phyloP scores from a whole-genome alignment of 2,888 invertebrate genomes.

The Arge pagana region DNA sequence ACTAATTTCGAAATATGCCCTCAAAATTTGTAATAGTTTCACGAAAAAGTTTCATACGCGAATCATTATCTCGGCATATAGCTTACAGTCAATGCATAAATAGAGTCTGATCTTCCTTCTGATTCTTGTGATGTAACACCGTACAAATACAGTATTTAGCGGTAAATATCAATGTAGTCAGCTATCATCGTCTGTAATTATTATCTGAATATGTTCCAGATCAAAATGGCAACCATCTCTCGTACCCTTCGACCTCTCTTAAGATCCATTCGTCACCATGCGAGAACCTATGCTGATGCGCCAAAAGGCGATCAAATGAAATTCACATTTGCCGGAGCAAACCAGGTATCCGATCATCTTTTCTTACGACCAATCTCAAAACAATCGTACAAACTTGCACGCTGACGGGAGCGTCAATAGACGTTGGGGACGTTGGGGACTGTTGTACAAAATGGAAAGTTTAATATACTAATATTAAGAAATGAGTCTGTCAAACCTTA shows the following conservation, averaged over 20 bases:
- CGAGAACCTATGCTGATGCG: conserved; percentile 72
- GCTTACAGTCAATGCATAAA: no score
- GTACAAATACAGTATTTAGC: neutral
- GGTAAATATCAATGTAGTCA: neutral
- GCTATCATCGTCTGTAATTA: neutral
- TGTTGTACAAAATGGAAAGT: no score
- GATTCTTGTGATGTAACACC: conserved; percentile 33
- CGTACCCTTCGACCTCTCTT: conserved; percentile 49
- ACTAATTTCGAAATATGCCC: neutral
- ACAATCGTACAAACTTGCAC: neutral
- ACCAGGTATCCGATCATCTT: conserved; percentile 66
- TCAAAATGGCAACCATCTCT: conserved; percentile 46
- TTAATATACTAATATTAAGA: neutral
- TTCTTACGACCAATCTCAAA: conserved; percentile 1
- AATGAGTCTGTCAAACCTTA: neutral
- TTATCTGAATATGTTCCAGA: conserved; percentile 3
- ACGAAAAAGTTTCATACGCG: no score
- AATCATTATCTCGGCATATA: no score
- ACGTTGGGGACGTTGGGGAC: no score
- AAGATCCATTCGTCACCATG: conserved; percentile 42
- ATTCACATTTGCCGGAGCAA: conserved; percentile 88
- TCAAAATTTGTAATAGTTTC: no score
- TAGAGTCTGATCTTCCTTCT: neutral
- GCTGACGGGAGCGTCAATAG: no score
- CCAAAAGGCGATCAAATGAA: conserved; percentile 71